Evolutionary conservation across 2,888 invertebrate genomes (phyloP).

Genomic region (Galeopsomyia nigrocyanea): DNA sequence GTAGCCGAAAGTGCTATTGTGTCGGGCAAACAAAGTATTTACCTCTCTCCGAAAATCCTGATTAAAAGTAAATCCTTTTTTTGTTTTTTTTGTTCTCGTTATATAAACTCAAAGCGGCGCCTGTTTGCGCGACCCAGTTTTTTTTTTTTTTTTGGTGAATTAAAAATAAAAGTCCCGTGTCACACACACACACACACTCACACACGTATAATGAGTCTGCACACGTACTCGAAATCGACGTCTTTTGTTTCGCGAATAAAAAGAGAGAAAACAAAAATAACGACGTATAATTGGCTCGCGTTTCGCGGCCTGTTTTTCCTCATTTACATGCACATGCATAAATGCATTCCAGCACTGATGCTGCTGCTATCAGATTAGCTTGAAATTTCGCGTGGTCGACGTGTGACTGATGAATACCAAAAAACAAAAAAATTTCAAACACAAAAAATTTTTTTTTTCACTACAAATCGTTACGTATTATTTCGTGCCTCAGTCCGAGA

Average conservation of each 20-base stretch:
- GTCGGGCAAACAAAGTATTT: too few species aligned
- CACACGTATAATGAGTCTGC: background rate
- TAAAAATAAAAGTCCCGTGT: background rate
- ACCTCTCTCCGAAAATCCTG: constrained; percentile 24
- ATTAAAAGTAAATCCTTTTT: constrained; percentile 33
- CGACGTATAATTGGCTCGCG: constrained; percentile 25
- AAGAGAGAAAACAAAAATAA: too few species aligned
- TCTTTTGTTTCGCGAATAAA: background rate
- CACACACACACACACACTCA: constrained; percentile 1
- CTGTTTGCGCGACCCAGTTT: background rate
- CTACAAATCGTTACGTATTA: background rate
- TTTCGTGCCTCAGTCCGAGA: background rate
- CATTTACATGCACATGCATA: constrained; percentile 29
- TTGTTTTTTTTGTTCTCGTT: too few species aligned
- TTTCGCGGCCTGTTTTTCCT: background rate
- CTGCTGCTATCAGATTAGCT: background rate
- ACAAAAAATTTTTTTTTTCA: too few species aligned
- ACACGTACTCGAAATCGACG: too few species aligned
- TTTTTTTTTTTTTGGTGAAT: background rate
- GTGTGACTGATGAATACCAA: too few species aligned
- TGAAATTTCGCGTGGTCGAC: background rate
- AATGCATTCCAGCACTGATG: constrained; percentile 16
- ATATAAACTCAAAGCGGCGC: too few species aligned
- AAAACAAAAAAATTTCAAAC: too few species aligned
- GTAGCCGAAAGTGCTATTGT: too few species aligned